Base-by-base conservation (phyloP, 2,888 invertebrate genomes). In the Cerastoderma edule region DNA sequence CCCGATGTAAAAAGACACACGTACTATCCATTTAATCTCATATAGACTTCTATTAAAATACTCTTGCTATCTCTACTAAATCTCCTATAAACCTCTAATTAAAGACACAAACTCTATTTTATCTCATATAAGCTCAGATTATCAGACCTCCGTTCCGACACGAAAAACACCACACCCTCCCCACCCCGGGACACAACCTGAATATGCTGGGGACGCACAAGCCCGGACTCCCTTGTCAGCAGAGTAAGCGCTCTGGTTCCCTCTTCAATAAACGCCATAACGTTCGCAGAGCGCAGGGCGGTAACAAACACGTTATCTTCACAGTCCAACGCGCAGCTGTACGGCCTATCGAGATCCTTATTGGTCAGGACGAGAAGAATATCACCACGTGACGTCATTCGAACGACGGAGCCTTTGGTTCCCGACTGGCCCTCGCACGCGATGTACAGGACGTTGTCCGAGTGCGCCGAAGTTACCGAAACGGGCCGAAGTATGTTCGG, bases 391-490 rank as follows among this genome's bases (percentile, higher is more conserved):
- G 66, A 63, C 54, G 81, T 75, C 78, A 81, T 75, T 16, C 72
- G 48, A 6, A 78, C 81, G 28, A 81, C 71, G 2, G 81, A 78
- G 0, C 81, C 81, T 44, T 75, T 81, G 1, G 81, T 81, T n/a
- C 81, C 81, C 0, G 78, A 71, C 54, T 81, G 81, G 2, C 81
- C 81, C 48, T 81, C 81, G 35, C 81, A 81, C 33, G 72, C 75
- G 8, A 81, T 73, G 53, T 73, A 78, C 2, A 81, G 39, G 19
- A 75, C 56, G 48, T 73, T 69, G 35, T 75, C 75, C 6, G 28
- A 50, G 5, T 46, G 46, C 10, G 72, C 66, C 5, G 63, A 33
- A 8, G 81, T 64, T n/a, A 81, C 54, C 3, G 81, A 81, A 2
- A 81, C 81, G 8, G 81, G 81, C 32, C 81, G 63, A 50, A 78